phyloP scores from a whole-genome alignment of 2,888 invertebrate genomes.

The Tetranychus truncatus region DNA sequence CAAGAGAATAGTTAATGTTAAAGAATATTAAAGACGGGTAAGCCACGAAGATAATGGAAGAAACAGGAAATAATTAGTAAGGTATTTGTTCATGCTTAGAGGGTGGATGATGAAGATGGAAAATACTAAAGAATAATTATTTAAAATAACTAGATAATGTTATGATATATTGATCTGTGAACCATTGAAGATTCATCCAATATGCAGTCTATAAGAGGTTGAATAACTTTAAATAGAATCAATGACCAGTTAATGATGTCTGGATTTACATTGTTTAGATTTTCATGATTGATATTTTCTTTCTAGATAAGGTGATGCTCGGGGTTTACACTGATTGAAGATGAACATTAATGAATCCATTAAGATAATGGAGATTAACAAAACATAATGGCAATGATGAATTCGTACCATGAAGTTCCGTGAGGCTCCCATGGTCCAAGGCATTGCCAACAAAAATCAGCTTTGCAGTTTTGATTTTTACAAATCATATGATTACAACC shows the following conservation, averaged over 20 bases:
- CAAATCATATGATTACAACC: conserved; percentile 99
- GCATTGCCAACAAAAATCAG: conserved; percentile 98
- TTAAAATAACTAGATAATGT: background rate
- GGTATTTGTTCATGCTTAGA: too few relatives aligned
- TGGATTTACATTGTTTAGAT: background rate
- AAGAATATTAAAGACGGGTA: background rate
- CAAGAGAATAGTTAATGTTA: background rate
- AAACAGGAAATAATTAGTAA: too few relatives aligned
- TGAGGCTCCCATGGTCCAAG: conserved; percentile 97
- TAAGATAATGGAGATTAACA: background rate
- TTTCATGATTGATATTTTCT: background rate
- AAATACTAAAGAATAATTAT: too few relatives aligned
- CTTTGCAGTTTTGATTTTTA: conserved; percentile 91
- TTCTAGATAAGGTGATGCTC: too few relatives aligned
- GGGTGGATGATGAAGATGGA: too few relatives aligned
- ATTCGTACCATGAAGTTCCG: conserved; percentile 67
- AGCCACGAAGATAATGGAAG: too few relatives aligned
- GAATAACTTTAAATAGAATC: background rate
- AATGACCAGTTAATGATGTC: background rate
- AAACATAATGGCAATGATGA: background rate
- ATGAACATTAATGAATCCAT: background rate
- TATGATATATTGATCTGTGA: background rate
- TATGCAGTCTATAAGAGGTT: background rate
- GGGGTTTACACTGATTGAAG: background rate
- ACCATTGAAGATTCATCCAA: too few relatives aligned